Conservation (phyloP, 2,113 vertebrate genomes). For the Cheirogaleus medius region DNA sequence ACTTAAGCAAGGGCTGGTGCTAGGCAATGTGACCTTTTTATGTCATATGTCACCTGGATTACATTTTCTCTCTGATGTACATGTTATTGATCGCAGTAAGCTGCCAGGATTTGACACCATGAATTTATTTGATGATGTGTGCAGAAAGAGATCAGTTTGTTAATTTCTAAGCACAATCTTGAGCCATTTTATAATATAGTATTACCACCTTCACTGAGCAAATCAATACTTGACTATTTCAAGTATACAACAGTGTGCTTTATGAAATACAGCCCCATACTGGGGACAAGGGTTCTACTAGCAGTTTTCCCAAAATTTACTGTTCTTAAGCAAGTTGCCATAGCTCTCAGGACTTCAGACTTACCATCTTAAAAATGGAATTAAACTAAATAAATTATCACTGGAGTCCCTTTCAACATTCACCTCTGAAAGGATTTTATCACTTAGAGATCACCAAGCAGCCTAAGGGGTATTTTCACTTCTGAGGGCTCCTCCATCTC, state of each 20-base stretch:
- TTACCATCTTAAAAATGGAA: neutral
- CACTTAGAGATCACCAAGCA: neutral
- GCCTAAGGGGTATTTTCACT: neutral
- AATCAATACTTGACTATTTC: neutral
- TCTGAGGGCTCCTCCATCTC: neutral
- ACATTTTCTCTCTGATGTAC: slow-evolving; percentile 56
- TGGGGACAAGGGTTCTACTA: neutral
- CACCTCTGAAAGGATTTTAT: neutral
- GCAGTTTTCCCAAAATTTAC: neutral
- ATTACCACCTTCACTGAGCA: neutral
- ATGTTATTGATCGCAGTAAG: neutral
- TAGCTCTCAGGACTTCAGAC: neutral
- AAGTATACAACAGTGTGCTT: neutral
- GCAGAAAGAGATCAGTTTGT: neutral
- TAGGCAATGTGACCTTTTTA: slow-evolving; percentile 85
- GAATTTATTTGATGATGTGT: slow-evolving; percentile 42
- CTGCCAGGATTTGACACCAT: slow-evolving; percentile 41
- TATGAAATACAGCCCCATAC: neutral
- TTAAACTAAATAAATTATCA: neutral
- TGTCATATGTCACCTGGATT: slow-evolving; percentile 84
- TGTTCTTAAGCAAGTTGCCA: neutral
- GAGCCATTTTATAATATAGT: neutral
- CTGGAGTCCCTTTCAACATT: neutral
- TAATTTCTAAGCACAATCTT: neutral
- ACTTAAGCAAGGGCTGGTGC: slow-evolving; percentile 80